A percentile compares a stretch with the other conserved stretches of the same genome.
phyloP scores from a whole-genome alignment of 2,888 invertebrate genomes.

The Conus canariensis region DNA sequence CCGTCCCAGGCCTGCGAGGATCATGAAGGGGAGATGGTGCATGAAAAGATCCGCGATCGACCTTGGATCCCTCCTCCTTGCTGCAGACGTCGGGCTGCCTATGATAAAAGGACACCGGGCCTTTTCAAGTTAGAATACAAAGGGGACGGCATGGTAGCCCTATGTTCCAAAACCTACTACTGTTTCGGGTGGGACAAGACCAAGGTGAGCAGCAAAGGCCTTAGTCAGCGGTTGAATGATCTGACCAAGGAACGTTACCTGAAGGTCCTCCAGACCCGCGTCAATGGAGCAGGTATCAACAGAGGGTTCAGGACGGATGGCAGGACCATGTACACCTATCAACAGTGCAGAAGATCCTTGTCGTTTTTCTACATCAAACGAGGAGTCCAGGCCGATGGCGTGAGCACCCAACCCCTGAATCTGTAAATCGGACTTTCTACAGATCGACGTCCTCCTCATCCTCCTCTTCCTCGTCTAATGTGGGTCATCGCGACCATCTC shows the following conservation, averaged over 20 bases:
- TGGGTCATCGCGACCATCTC: too few relatives aligned
- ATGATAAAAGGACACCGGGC: constrained; percentile 41
- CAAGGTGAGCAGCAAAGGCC: constrained; percentile 29
- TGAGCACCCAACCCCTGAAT: not conserved
- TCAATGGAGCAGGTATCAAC: not conserved
- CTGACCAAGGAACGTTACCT: constrained; percentile 4
- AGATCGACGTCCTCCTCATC: too few relatives aligned
- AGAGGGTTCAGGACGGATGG: constrained; percentile 22
- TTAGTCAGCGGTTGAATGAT: not conserved
- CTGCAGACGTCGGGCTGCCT: not conserved
- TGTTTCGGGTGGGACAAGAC: not conserved
- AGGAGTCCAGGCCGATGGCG: not conserved
- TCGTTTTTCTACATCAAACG: constrained; percentile 32
- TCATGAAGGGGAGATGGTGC: not conserved
- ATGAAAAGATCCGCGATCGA: not conserved
- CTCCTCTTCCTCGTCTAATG: too few relatives aligned
- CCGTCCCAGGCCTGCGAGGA: not conserved
- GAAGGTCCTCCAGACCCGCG: not conserved
- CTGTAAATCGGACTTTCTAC: too few relatives aligned
- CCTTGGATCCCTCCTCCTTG: not conserved
- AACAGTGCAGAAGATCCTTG: constrained; percentile 1
- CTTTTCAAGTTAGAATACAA: constrained; percentile 38
- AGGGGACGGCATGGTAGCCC: not conserved
- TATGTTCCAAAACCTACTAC: not conserved
- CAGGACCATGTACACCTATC: constrained; percentile 17